phyloP scores from a whole-genome alignment of 2,888 invertebrate genomes.

The Brachyptera putata region DNA sequence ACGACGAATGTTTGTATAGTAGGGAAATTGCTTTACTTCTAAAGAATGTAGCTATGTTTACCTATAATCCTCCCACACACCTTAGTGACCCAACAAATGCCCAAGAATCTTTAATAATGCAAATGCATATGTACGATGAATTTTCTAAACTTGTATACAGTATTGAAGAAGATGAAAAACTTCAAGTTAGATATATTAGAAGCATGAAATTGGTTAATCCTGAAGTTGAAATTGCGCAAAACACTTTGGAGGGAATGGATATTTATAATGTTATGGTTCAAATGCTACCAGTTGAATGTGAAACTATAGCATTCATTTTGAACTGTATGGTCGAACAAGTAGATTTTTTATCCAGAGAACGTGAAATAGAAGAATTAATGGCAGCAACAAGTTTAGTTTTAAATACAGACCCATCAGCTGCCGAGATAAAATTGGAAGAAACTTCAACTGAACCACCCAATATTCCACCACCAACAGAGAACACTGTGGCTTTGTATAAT shows the following conservation, averaged over 20 bases:
- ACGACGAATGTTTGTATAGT: no score
- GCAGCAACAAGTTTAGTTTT: neutral
- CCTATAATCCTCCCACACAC: neutral
- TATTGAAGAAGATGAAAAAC: neutral
- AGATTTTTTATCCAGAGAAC: neutral
- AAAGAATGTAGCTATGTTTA: neutral
- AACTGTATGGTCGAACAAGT: conserved; percentile 9
- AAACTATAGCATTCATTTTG: neutral
- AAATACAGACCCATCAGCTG: neutral
- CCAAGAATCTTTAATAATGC: no score
- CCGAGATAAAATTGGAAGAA: no score
- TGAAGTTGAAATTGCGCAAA: neutral
- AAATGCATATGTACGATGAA: neutral
- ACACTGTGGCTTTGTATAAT: no score
- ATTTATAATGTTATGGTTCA: conserved; percentile 10
- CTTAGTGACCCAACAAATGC: neutral
- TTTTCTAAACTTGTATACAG: conserved; percentile 5
- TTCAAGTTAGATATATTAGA: neutral
- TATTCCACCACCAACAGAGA: no score
- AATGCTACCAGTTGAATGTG: conserved; percentile 1
- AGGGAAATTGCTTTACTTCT: neutral
- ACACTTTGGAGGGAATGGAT: neutral
- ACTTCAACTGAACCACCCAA: no score
- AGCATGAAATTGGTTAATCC: conserved; percentile 25
- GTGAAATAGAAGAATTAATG: neutral